Conservation (phyloP, 2,797 vertebrate genomes). For the Malurus leucopterus region DNA sequence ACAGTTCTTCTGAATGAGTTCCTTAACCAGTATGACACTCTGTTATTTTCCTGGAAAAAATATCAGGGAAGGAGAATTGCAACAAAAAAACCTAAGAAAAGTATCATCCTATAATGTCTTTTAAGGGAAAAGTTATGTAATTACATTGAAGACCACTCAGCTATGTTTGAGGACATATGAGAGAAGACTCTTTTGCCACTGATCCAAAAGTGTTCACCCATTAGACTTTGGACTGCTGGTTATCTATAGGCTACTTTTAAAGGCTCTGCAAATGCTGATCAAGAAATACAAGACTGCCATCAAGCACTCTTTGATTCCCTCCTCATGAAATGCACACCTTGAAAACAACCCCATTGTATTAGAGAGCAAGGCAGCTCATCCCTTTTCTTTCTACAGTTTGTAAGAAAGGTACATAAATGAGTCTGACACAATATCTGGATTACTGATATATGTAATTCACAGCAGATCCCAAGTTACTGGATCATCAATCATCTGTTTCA, state of each 20-base stretch:
- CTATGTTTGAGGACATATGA: not conserved
- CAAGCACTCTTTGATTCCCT: not conserved
- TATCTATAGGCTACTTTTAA: not conserved
- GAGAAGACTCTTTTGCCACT: not conserved
- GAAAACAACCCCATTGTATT: rapidly evolving
- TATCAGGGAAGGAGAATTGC: not conserved
- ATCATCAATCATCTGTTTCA: not conserved
- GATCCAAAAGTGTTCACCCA: not conserved
- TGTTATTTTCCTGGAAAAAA: not conserved
- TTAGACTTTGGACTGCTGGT: not conserved
- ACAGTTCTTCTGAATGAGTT: not conserved
- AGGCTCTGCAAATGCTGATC: not conserved
- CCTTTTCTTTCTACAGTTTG: not conserved
- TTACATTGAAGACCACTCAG: not conserved
- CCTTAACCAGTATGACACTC: not conserved
- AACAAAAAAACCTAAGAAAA: not conserved
- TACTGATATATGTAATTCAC: not conserved
- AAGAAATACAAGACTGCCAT: not conserved
- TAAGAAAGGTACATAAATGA: not conserved
- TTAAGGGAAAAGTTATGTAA: not conserved
- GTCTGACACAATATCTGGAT: not conserved
- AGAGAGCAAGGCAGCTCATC: not conserved
- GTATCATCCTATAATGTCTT: not conserved
- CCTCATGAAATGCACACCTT: not conserved
- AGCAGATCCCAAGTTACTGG: not conserved